Conservation (phyloP, 2,888 invertebrate genomes). For the Lasioglossum leucozonium region DNA sequence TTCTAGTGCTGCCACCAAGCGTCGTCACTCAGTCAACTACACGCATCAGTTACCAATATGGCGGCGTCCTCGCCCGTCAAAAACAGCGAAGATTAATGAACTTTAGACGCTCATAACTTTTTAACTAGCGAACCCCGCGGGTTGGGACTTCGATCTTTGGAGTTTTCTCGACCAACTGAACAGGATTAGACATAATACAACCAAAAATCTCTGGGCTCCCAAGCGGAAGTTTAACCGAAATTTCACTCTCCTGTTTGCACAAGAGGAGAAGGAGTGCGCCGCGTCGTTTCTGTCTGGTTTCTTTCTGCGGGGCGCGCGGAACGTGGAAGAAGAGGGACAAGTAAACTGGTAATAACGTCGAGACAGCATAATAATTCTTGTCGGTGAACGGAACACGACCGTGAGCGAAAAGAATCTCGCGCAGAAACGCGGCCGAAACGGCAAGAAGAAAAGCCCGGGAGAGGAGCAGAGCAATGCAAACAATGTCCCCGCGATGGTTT, state of each 20-base stretch:
- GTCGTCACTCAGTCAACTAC: no score
- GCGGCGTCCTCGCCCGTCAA: no score
- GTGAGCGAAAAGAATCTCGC: constrained; percentile 37
- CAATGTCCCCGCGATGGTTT: constrained; percentile 44
- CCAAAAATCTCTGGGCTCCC: no score
- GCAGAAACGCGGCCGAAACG: constrained; percentile 1
- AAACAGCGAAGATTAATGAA: no score
- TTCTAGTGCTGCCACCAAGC: no score
- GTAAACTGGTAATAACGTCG: constrained; percentile 52
- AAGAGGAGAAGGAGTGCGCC: not conserved
- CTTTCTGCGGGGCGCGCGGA: not conserved
- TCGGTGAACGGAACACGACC: constrained; percentile 16
- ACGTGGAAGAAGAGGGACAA: constrained; percentile 22
- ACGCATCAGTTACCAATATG: no score
- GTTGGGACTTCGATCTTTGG: no score
- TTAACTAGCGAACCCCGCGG: no score
- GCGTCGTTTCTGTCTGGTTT: not conserved
- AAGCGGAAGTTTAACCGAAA: no score
- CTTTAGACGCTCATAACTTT: no score
- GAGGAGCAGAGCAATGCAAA: constrained; percentile 47
- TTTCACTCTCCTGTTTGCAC: not conserved
- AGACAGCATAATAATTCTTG: constrained; percentile 58
- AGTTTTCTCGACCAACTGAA: no score
- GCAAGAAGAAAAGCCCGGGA: constrained; percentile 30
- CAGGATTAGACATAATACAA: no score